Percentiles rank a stretch among this genome's conserved stretches.
Evolutionary conservation across 2,888 invertebrate species (phyloP).

Genomic region (Ctenicera cuprea): DNA sequence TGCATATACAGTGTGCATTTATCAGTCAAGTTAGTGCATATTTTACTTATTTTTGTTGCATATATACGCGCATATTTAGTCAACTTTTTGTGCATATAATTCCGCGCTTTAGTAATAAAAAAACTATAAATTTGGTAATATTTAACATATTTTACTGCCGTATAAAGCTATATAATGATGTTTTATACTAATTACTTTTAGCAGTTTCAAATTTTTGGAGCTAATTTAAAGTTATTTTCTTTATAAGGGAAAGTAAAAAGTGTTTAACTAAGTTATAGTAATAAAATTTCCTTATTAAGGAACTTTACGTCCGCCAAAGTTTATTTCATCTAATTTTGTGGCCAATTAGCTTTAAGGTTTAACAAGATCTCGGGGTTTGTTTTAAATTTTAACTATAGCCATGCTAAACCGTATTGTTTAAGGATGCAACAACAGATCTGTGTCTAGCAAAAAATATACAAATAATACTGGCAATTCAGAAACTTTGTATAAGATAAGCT

Average conservation of each 20-base stretch:
- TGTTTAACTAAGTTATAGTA: constrained; percentile 14
- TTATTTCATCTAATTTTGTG: constrained; percentile 17
- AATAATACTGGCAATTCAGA: constrained; percentile 1
- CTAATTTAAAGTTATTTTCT: not conserved
- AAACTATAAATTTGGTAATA: no score
- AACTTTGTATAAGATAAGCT: constrained; percentile 29
- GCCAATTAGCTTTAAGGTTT: constrained; percentile 10
- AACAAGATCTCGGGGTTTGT: not conserved
- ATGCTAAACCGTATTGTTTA: not conserved
- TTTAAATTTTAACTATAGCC: not conserved
- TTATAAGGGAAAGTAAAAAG: not conserved
- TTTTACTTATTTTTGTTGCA: no score
- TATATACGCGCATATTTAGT: no score
- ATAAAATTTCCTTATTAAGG: constrained; percentile 18
- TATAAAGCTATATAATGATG: no score
- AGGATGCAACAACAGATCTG: not conserved
- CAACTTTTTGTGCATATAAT: no score
- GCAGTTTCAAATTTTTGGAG: not conserved
- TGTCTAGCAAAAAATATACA: not conserved
- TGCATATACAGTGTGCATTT: no score
- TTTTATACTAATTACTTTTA: not conserved
- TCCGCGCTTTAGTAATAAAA: no score
- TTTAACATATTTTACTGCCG: no score
- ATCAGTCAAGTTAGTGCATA: no score
- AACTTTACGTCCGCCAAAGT: not conserved